Evolutionary conservation across 2,888 invertebrate genomes (phyloP).

Genomic region (Drosophila ustulata): DNA sequence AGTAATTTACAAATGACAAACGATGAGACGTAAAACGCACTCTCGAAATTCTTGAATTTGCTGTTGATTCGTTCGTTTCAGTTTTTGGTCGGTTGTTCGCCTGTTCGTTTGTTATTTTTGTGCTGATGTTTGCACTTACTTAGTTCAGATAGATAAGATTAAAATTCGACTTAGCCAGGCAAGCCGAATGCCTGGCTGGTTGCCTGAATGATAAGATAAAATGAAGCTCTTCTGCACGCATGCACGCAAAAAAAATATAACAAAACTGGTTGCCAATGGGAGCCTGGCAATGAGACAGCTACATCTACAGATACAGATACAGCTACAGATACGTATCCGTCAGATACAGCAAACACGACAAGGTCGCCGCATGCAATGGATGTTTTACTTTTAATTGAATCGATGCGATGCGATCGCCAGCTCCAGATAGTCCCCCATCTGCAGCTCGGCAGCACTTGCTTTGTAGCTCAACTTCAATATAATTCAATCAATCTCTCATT

Average conservation of each 20-base stretch:
- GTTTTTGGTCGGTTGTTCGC: slow-evolving; percentile 7
- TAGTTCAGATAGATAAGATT: slow-evolving; percentile 76
- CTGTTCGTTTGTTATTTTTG: slow-evolving; percentile 41
- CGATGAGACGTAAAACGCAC: slow-evolving; percentile 24
- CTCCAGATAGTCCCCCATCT: slow-evolving; percentile 13
- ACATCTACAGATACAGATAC: slow-evolving; percentile 38
- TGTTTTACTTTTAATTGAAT: slow-evolving; percentile 57
- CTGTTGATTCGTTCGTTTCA: slow-evolving; percentile 18
- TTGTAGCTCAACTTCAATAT: slow-evolving; percentile 31
- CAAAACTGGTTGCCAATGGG: slow-evolving; percentile 67
- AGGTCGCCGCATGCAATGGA: slow-evolving; percentile 63
- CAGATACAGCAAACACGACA: slow-evolving; percentile 46
- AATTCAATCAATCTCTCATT: slow-evolving; percentile 68
- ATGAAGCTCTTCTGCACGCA: slow-evolving; percentile 25
- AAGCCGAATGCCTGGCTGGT: slow-evolving; percentile 30
- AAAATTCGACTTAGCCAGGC: slow-evolving; percentile 69
- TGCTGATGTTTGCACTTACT: slow-evolving; percentile 72
- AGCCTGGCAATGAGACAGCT: slow-evolving; percentile 37
- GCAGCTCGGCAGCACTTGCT: background rate
- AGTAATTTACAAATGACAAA: slow-evolving; percentile 63
- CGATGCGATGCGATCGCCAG: slow-evolving; percentile 26
- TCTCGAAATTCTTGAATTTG: slow-evolving; percentile 47
- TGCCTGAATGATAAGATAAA: slow-evolving; percentile 67
- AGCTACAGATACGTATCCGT: slow-evolving; percentile 31
- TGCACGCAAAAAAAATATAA: slow-evolving; percentile 4